Conservation (phyloP, 2,113 vertebrate species). For the Cyanoramphus novaezelandiae region DNA sequence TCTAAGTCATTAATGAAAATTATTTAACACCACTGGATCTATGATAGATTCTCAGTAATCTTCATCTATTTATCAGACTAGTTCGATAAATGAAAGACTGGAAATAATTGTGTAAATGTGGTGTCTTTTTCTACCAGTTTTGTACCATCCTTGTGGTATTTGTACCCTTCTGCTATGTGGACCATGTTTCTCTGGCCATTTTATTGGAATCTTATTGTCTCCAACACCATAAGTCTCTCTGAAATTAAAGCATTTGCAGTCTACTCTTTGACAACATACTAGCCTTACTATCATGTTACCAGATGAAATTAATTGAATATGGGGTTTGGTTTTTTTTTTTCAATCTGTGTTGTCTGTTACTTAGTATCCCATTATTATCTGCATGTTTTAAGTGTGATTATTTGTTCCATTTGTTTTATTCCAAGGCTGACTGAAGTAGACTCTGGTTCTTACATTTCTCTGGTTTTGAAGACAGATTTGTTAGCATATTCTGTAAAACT, state of each 20-base stretch:
- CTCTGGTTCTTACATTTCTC: not conserved
- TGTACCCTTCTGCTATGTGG: not conserved
- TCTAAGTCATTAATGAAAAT: not conserved
- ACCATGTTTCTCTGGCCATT: not conserved
- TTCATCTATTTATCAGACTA: not conserved
- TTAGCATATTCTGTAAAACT: not conserved
- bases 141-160: not conserved
- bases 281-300: not conserved
- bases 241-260: not conserved
- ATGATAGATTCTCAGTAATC: not conserved
- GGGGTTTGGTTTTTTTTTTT: not conserved
- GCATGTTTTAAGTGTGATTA: not conserved
- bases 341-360: not conserved
- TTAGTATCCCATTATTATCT: not conserved
- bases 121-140: rapidly evolving
- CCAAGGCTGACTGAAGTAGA: not conserved
- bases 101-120: not conserved
- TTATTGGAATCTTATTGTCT: not conserved
- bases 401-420: not conserved
- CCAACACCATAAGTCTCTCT: not conserved
- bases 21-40: not conserved
- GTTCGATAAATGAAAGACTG: not conserved
- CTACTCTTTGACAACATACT: not conserved
- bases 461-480: not conserved
- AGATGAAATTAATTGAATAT: not conserved